Evolutionary conservation across 1,140 invertebrate species (phyloP).

Genomic region (Zophobas morio): DNA sequence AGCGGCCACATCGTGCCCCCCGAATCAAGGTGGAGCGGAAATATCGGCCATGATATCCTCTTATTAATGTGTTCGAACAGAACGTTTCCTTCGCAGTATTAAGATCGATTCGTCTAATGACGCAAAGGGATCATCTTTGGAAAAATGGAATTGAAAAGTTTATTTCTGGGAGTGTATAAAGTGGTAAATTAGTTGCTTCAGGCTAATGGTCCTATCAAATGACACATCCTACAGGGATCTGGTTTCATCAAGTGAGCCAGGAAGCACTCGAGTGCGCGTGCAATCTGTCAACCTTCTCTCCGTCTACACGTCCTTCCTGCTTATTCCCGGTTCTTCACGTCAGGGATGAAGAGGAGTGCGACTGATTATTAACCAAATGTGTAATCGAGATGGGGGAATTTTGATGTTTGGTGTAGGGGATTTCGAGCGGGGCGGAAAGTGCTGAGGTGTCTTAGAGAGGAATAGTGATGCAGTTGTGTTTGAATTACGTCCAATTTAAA

Average conservation of each 20-base stretch:
- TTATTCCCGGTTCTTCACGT: constrained; percentile 16
- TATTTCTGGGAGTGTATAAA: constrained; percentile 28
- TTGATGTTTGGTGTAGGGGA: no score
- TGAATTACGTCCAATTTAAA: no score
- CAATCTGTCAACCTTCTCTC: constrained; percentile 41
- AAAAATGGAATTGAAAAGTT: constrained; percentile 26
- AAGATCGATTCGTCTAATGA: constrained; percentile 20
- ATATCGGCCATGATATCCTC: constrained; percentile 48
- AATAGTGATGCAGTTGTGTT: no score
- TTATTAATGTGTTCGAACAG: constrained; percentile 47
- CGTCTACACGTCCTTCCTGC: constrained; percentile 36
- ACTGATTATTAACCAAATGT: no score
- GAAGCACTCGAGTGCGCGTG: constrained; percentile 35
- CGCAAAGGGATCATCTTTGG: constrained; percentile 23
- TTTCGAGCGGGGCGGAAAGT: no score
- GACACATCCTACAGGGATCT: constrained; percentile 34
- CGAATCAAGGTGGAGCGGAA: constrained; percentile 48
- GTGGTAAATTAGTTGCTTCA: constrained; percentile 28
- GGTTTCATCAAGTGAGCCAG: constrained; percentile 36
- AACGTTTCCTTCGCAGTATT: constrained; percentile 16
- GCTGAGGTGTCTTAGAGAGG: no score
- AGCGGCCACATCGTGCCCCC: constrained; percentile 33
- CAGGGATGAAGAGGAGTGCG: neutral
- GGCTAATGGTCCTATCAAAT: constrained; percentile 33
- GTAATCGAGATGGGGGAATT: no score